Conservation (phyloP, 2,113 vertebrate genomes). For the Oryctolagus cuniculus region DNA sequence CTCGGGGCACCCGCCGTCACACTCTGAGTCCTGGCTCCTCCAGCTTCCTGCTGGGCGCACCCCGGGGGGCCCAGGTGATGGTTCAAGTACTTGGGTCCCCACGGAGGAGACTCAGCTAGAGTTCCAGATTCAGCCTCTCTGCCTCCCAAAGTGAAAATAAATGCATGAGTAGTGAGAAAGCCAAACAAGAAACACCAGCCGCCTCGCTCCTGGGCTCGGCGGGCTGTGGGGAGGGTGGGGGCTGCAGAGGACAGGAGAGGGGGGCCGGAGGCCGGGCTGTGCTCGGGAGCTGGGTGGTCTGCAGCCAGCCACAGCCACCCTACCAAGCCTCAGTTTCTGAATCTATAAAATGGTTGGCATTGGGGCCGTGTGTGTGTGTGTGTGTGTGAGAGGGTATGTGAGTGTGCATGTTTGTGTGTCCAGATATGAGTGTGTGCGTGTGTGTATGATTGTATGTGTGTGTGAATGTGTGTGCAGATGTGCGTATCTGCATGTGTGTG, state of each 20-base stretch:
- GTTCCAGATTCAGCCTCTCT: no score
- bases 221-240: background rate
- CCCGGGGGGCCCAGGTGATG: no score
- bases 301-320: background rate
- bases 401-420: background rate
- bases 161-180: no score
- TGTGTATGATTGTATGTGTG: no score
- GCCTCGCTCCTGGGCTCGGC: background rate
- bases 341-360: background rate
- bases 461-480: background rate
- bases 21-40: no score
- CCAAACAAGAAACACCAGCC: no score
- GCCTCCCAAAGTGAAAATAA: no score
- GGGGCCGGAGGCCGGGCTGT: background rate
- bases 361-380: fast-evolving
- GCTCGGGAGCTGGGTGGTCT: background rate
- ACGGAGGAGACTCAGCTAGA: no score
- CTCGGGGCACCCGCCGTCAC: no score
- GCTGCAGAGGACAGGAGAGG: background rate
- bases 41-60: no score
- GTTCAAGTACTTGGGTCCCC: no score
- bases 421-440: no score
- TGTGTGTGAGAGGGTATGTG: background rate
- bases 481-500: background rate
- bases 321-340: background rate